Conservation (phyloP, 1,140 invertebrate species). For the Globodera ellingtonae region DNA sequence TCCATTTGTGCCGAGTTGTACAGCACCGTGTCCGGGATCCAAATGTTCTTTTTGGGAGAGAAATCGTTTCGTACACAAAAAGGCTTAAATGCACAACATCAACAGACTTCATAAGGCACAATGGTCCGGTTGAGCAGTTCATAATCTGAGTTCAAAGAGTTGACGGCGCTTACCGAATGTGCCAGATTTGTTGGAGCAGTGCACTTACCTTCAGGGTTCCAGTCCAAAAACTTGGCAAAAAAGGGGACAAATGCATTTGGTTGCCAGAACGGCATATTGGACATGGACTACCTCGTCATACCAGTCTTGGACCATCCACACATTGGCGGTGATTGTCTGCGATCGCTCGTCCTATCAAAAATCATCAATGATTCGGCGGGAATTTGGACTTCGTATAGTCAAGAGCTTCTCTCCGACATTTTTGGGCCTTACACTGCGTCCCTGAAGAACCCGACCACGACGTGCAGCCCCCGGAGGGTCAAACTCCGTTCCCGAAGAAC, state of each 20-base stretch:
- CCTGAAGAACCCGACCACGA: too few relatives aligned
- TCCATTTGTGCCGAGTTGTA: slow-evolving; percentile 61
- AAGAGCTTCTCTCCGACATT: neutral
- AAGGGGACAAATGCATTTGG: neutral
- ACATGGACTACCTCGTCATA: slow-evolving; percentile 51
- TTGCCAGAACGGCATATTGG: neutral
- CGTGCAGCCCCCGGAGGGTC: too few relatives aligned
- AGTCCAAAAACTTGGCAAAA: slow-evolving; percentile 40
- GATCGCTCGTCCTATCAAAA: slow-evolving; percentile 49
- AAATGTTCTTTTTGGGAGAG: slow-evolving; percentile 45
- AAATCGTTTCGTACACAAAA: neutral
- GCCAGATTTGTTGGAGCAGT: neutral
- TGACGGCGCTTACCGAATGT: too few relatives aligned
- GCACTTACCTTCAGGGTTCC: slow-evolving; percentile 24
- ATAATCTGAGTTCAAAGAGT: slow-evolving; percentile 54
- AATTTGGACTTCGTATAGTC: neutral
- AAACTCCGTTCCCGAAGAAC: too few relatives aligned
- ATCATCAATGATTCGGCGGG: slow-evolving; percentile 1
- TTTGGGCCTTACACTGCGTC: neutral
- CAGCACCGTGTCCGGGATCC: slow-evolving; percentile 62
- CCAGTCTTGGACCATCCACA: slow-evolving; percentile 64
- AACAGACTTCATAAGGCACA: slow-evolving; percentile 49
- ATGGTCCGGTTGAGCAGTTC: slow-evolving; percentile 63
- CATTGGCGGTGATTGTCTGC: slow-evolving; percentile 58
- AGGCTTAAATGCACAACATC: neutral